phyloP scores from a whole-genome alignment of 2,113 vertebrate species.

The Salvelinus alpinus region DNA sequence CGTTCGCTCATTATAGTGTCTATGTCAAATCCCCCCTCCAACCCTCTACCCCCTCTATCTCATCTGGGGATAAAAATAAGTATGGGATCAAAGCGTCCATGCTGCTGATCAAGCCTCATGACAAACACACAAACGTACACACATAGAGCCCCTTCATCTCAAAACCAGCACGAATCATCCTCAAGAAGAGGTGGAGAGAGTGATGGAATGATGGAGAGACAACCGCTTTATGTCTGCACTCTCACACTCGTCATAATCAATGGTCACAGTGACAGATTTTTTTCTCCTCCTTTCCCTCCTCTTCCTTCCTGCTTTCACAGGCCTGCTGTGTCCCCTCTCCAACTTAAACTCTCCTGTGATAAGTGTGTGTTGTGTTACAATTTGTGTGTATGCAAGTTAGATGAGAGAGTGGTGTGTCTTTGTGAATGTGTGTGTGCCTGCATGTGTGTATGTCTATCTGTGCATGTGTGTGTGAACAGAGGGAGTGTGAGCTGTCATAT shows the following conservation, averaged over 20 bases:
- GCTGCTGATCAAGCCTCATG: slow-evolving; percentile 17
- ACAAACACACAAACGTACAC: background rate
- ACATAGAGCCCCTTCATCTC: slow-evolving; percentile 3
- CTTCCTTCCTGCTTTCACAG: slow-evolving; percentile 47
- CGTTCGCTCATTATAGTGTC: slow-evolving; percentile 42
- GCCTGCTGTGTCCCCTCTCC: slow-evolving; percentile 28
- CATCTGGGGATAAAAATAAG: slow-evolving; percentile 17
- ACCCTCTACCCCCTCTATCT: no score
- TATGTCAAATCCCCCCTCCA: slow-evolving; percentile 2
- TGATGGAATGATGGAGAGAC: slow-evolving; percentile 14
- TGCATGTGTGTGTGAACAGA: slow-evolving; percentile 48
- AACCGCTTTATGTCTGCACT: slow-evolving; percentile 30
- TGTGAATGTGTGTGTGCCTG: slow-evolving; percentile 17
- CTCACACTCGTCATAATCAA: slow-evolving; percentile 61
- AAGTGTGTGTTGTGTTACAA: background rate
- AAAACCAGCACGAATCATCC: no score
- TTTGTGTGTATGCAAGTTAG: slow-evolving; percentile 11
- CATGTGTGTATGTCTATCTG: slow-evolving; percentile 20
- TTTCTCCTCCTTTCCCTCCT: slow-evolving; percentile 32
- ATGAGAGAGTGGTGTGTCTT: background rate
- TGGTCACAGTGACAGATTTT: slow-evolving; percentile 53
- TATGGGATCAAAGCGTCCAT: slow-evolving; percentile 19
- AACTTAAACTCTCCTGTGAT: slow-evolving; percentile 37
- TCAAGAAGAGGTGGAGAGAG: background rate
- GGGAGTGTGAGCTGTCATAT: slow-evolving; percentile 70